phyloP scores from a whole-genome alignment of 2,888 invertebrate genomes.

The Euspilapteryx auroguttella region DNA sequence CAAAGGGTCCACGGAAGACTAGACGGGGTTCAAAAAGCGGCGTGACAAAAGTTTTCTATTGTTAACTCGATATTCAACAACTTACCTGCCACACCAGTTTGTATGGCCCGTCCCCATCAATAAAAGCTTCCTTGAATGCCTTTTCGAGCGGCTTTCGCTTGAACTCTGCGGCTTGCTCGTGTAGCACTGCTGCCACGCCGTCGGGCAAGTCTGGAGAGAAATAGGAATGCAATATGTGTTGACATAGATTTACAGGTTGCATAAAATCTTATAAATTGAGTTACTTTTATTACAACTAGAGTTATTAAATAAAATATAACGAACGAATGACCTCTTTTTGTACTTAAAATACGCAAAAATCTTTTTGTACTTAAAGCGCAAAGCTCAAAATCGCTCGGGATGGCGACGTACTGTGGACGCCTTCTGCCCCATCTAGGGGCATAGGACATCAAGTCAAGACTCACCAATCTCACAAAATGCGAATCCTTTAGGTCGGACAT shows the following conservation, averaged over 20 bases:
- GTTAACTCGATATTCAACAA: not conserved
- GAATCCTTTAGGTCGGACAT: slow-evolving; percentile 30
- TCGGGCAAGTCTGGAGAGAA: slow-evolving; percentile 23
- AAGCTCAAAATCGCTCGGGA: too few relatives aligned
- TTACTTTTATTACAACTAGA: not conserved
- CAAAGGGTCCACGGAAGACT: too few relatives aligned
- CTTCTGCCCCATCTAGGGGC: too few relatives aligned
- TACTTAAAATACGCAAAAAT: too few relatives aligned
- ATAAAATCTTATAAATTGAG: not conserved
- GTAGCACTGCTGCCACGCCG: slow-evolving; percentile 17
- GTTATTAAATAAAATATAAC: too few relatives aligned
- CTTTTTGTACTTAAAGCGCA: too few relatives aligned
- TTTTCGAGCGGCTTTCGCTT: slow-evolving; percentile 26
- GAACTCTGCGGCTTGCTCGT: slow-evolving; percentile 26
- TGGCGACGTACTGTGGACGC: too few relatives aligned
- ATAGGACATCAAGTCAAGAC: too few relatives aligned
- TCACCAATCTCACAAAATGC: slow-evolving; percentile 25
- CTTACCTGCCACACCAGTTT: slow-evolving; percentile 25
- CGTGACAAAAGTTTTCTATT: too few relatives aligned
- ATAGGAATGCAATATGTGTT: not conserved
- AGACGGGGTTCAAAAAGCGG: too few relatives aligned
- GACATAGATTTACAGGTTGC: too few relatives aligned
- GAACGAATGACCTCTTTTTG: too few relatives aligned
- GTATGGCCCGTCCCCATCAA: slow-evolving; percentile 26
- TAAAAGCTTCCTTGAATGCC: slow-evolving; percentile 34